phyloP scores from a whole-genome alignment of 2,888 invertebrate species.

The Blera fallax region DNA sequence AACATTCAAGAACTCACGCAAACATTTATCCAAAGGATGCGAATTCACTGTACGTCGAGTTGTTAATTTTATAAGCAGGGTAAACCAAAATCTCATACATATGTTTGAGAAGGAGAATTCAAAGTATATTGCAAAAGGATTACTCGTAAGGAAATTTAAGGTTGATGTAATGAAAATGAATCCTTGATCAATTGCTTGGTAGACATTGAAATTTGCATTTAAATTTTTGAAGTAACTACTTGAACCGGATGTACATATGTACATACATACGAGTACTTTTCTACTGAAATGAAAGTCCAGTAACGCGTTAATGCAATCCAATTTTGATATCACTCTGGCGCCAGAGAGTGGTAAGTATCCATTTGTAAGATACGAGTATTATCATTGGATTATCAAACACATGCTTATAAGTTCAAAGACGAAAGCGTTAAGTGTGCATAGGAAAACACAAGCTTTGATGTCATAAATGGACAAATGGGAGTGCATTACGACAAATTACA shows the following conservation, averaged over 20 bases:
- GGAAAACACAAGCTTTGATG: constrained; percentile 52
- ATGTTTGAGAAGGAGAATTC: constrained; percentile 4
- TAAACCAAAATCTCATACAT: background rate
- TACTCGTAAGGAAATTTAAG: background rate
- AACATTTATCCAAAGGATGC: background rate
- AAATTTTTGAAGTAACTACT: constrained; percentile 28
- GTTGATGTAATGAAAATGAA: background rate
- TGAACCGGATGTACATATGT: background rate
- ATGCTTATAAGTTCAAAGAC: constrained; percentile 40
- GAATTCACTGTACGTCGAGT: background rate
- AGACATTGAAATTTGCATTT: constrained; percentile 53
- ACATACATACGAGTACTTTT: constrained; percentile 15
- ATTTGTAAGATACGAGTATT: constrained; percentile 3
- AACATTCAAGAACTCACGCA: background rate
- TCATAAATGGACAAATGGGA: constrained; percentile 50
- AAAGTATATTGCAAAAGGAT: constrained; percentile 6
- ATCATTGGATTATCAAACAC: constrained; percentile 59
- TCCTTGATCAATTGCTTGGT: background rate
- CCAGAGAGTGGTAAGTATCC: constrained; percentile 26
- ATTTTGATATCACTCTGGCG: constrained; percentile 58
- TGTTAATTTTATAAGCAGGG: background rate
- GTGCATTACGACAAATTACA: constrained; percentile 61
- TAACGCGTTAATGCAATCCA: constrained; percentile 61
- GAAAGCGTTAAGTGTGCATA: background rate
- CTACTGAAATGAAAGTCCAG: too few relatives aligned